These are phyloP conservation scores for Heliconius aoede DNA, from an alignment of 2,888 invertebrate species.

Conservation along the genomic window DNA sequence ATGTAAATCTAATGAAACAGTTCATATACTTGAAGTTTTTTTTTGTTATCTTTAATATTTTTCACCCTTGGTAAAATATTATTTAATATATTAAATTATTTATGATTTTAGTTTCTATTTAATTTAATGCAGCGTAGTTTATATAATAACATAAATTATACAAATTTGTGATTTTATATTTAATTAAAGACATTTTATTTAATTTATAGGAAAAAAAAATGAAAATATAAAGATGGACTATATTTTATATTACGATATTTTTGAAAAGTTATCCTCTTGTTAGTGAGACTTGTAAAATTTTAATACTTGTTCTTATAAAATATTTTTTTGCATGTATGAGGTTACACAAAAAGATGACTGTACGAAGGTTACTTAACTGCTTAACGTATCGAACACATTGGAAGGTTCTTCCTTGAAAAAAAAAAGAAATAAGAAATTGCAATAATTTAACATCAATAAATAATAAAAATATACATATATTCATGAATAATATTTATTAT, in stretches of 20 bases:
- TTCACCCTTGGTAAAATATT: neutral
- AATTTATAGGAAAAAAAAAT: neutral
- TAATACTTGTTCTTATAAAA: neutral
- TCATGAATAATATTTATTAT: neutral
- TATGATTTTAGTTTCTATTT: neutral
- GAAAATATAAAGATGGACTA: neutral
- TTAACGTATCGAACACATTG: constrained; percentile 25
- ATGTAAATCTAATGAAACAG: neutral
- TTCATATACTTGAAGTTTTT: neutral
- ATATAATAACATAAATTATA: neutral
- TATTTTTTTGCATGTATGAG: neutral
- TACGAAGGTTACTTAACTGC: constrained; percentile 33
- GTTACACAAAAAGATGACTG: constrained; percentile 30
- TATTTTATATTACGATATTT: neutral
- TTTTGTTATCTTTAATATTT: constrained; percentile 4
- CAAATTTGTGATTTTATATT: neutral
- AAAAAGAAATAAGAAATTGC: neutral
- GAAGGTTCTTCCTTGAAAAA: constrained; percentile 39
- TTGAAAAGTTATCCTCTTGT: neutral
- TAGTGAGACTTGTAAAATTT: neutral
- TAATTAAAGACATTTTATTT: neutral
- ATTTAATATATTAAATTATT: neutral
- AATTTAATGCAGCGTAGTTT: neutral
- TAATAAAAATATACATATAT: neutral
- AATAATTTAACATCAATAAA: neutral